Percentiles rank a stretch among this genome's conserved stretches.
phyloP scores from a whole-genome alignment of 2,888 invertebrate species.

The Acleris emargana region DNA sequence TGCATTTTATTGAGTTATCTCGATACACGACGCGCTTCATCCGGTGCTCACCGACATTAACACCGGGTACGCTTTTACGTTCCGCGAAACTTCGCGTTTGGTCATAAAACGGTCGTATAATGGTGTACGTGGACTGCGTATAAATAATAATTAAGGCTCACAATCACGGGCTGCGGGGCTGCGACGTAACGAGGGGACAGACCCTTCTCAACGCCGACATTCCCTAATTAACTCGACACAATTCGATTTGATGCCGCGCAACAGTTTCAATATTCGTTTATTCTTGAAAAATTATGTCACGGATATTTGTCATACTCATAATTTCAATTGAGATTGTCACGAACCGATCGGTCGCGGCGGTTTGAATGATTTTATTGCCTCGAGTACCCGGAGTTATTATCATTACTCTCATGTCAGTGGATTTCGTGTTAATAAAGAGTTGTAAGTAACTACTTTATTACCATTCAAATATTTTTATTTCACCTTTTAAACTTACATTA shows the following conservation, averaged over 20 bases:
- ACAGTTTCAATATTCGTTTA: conserved; percentile 64
- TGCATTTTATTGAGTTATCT: conserved; percentile 30
- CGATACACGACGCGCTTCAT: conserved; percentile 18
- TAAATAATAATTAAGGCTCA: conserved; percentile 57
- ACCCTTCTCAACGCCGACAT: conserved; percentile 66
- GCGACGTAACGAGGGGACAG: conserved; percentile 42
- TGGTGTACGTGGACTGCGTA: conserved; percentile 36
- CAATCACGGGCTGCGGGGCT: conserved; percentile 45
- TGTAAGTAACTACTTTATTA: too few relatives aligned
- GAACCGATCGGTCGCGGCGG: conserved; percentile 5
- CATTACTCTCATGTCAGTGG: background rate
- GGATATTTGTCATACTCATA: conserved; percentile 35
- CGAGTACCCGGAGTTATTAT: conserved; percentile 8
- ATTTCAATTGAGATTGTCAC: conserved; percentile 28
- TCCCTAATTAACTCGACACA: conserved; percentile 71
- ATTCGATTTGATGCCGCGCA: conserved; percentile 66
- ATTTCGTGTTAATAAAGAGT: conserved; percentile 2
- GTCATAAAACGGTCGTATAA: conserved; percentile 37
- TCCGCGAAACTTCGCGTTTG: conserved; percentile 32
- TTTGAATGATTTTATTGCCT: conserved; percentile 13
- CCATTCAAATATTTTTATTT: too few relatives aligned
- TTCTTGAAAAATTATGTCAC: conserved; percentile 42
- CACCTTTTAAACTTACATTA: too few relatives aligned
- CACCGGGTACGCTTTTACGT: conserved; percentile 20
- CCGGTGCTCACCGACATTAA: conserved; percentile 25